Evolutionary conservation across 92 coral and sea anemone genomes (phyloP), one percentile per base, ranked within the genome.

Genomic region (Zoanthus sociatus): DNA sequence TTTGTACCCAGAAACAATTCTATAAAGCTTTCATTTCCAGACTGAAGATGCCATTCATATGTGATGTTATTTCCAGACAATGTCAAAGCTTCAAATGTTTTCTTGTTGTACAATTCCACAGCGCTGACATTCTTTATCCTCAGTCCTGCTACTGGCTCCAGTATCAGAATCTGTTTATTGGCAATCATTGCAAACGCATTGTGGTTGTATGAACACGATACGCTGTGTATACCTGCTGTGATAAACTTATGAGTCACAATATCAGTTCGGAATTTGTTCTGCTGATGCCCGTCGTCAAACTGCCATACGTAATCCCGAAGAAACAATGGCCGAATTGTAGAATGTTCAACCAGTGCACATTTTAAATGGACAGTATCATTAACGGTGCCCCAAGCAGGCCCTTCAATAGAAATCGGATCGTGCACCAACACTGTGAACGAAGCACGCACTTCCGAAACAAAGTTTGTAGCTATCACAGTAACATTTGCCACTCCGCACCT

Each of bases 11-110:
- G 61, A 74, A 82, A 71, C 30, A 91, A 67, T 50, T 69, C 70
- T 21, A 88, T 82, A 8, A 88, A 18, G 3, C 68, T 14, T 16
- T 87, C 77, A 73, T 92, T 89, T 13, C 58, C 21, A 21, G 13
- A 42, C 15, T 79, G 77, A 20, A 93, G 44, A 37, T 61, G 78
- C 98, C 98, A 97, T 46, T 79, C 89, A 79, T 87, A 95, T 1
- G 98, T 90, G 63, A 97, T 83, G 76, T 97, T 95, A 46, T 95
- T 97, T 11, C 99, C 99, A 18, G 94, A 88, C 1, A 67, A 50
- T 17, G 92, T 83, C 48, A 83, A 48, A 13, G 94, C 95, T 51
- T 20, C 51, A 42, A 95, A 94, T 8, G 91, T 87, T 55, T 93
- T 87, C 53, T 60, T 89, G 42, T 95, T 92, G 71, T 61, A 78